phyloP scores from a whole-genome alignment of 2,797 vertebrate genomes.

The Discoglossus pictus region DNA sequence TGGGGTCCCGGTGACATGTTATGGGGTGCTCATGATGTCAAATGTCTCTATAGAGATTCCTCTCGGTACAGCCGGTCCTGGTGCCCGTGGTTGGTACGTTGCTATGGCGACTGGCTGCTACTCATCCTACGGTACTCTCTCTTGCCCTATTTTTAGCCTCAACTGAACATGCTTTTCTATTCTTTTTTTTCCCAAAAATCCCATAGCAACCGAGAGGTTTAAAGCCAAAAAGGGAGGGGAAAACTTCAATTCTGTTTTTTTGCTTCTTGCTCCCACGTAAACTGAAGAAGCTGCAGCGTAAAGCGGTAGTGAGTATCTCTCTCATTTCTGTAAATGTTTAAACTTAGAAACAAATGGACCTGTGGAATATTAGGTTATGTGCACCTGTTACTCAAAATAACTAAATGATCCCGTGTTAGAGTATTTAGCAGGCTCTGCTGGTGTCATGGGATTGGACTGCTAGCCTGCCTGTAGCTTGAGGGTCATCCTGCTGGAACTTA shows the following conservation, averaged over 20 bases:
- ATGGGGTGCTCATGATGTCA: too few species aligned
- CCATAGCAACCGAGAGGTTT: slow-evolving; percentile 44
- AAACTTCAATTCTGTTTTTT: background rate
- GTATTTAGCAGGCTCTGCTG: too few species aligned
- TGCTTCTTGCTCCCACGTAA: slow-evolving; percentile 25
- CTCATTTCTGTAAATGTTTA: too few species aligned
- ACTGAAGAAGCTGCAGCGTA: background rate
- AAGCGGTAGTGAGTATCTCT: slow-evolving; percentile 1
- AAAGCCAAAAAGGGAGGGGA: slow-evolving; percentile 23
- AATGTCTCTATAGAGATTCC: too few species aligned
- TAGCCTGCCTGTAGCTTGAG: too few species aligned
- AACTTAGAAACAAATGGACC: too few species aligned
- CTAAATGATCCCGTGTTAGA: too few species aligned
- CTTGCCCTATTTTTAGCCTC: slow-evolving; percentile 49
- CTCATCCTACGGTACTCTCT: slow-evolving; percentile 47
- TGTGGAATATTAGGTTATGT: too few species aligned
- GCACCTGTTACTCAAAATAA: too few species aligned
- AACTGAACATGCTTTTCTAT: slow-evolving; percentile 48
- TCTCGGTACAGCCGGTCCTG: slow-evolving; percentile 25
- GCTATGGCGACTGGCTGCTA: slow-evolving; percentile 51
- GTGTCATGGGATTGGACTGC: too few species aligned
- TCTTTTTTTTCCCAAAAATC: slow-evolving; percentile 37
- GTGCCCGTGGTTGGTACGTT: slow-evolving; percentile 44
- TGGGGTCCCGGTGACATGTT: too few species aligned
- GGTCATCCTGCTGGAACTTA: too few species aligned